Conservation (phyloP, 1,140 invertebrate genomes). For the Drosophila insularis region DNA sequence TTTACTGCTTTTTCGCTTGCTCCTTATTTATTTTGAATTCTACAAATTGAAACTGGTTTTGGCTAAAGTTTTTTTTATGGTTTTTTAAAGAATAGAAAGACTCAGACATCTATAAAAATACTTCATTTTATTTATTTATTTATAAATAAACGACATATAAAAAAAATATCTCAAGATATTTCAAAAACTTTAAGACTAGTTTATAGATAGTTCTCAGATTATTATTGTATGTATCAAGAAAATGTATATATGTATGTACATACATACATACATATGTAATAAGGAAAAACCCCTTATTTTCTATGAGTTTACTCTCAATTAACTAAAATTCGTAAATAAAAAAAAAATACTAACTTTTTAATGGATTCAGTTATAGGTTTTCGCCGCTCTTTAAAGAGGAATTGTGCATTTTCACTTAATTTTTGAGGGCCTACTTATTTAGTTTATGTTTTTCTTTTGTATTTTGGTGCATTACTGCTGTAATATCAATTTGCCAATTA, state of each 20-base stretch:
- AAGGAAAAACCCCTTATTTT: neutral
- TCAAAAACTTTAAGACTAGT: too few relatives aligned
- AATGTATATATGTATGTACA: too few relatives aligned
- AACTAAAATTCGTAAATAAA: neutral
- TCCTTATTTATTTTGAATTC: neutral
- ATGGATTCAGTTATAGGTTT: neutral
- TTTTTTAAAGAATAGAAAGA: neutral
- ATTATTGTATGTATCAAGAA: too few relatives aligned
- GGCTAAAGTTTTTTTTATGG: too few relatives aligned
- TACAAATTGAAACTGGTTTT: too few relatives aligned
- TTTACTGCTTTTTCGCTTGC: constrained; percentile 4
- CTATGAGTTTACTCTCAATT: neutral
- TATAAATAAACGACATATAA: too few relatives aligned
- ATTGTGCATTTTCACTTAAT: neutral
- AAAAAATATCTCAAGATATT: too few relatives aligned
- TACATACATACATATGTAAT: too few relatives aligned
- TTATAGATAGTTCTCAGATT: too few relatives aligned
- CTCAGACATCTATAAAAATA: neutral
- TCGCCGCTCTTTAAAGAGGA: neutral
- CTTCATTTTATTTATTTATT: too few relatives aligned
- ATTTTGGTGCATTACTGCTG: constrained; percentile 25
- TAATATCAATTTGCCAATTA: constrained; percentile 53
- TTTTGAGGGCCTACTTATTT: neutral
- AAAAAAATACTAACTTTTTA: neutral
- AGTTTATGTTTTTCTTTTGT: neutral